These are phyloP conservation scores for Toxotes lorentzi DNA, from an alignment of 2,797 vertebrate genomes.

Conservation along the genomic window DNA sequence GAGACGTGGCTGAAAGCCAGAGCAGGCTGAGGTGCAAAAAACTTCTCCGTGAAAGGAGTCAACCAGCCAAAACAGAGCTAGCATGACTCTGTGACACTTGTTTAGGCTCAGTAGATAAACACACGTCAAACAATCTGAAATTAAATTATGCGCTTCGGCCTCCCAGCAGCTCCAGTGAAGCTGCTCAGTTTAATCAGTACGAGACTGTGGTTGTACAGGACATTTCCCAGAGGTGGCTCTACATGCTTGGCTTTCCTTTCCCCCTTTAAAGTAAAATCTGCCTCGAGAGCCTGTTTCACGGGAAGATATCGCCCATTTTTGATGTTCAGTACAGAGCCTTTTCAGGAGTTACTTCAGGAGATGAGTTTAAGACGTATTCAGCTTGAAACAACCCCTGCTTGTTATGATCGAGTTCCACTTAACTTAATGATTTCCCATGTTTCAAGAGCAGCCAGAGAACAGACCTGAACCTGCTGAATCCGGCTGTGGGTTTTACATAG, in stretches of 20 bases:
- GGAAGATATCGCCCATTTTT: conserved; percentile 17
- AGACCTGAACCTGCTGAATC: not conserved
- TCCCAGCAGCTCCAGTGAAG: conserved; percentile 31
- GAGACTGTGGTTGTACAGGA: conserved; percentile 14
- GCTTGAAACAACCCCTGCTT: not conserved
- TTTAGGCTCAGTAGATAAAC: conserved; percentile 35
- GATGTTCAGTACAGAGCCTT: not conserved
- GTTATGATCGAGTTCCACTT: not conserved
- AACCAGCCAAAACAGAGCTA: conserved; percentile 5
- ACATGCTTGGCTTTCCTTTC: conserved; percentile 12
- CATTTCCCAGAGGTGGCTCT: conserved; percentile 41
- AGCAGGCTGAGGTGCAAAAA: not conserved
- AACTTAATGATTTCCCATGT: not conserved
- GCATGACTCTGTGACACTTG: conserved; percentile 2
- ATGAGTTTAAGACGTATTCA: not conserved
- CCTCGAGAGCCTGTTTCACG: not conserved
- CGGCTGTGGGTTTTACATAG: conserved; percentile 10
- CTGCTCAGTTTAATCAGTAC: conserved; percentile 35
- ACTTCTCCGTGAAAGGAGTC: not conserved
- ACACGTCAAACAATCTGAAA: conserved; percentile 28
- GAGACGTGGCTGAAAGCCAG: conserved; percentile 27
- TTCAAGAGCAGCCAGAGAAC: not conserved
- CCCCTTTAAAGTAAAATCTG: conserved; percentile 15
- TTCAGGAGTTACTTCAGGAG: conserved; percentile 13
- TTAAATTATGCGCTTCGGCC: conserved; percentile 23